phyloP scores from a whole-genome alignment of 2,888 invertebrate genomes.

The Antitype chi region DNA sequence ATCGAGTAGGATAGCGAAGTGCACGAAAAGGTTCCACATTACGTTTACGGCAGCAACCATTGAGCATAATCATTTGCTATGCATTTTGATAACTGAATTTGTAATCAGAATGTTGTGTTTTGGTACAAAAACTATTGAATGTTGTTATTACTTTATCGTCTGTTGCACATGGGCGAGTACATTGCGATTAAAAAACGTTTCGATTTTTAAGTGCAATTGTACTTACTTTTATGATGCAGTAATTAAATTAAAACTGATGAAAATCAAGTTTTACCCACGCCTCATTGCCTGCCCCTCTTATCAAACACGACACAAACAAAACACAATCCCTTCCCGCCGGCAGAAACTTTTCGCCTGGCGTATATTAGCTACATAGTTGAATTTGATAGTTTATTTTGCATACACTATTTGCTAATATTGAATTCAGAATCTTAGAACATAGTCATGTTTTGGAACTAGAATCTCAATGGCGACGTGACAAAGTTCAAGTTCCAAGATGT shows the following conservation, averaged over 20 bases:
- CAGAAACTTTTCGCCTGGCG: no score
- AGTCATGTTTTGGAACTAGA: no score
- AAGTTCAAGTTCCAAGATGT: no score
- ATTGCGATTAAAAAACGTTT: slow-evolving; percentile 3
- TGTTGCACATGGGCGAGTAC: slow-evolving; percentile 1
- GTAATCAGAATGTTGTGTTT: slow-evolving; percentile 44
- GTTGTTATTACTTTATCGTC: slow-evolving; percentile 13
- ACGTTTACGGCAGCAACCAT: slow-evolving; percentile 18
- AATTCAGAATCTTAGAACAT: no score
- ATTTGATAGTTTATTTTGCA: no score
- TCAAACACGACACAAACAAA: no score
- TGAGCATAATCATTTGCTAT: slow-evolving; percentile 12
- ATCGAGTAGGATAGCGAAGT: slow-evolving; percentile 17
- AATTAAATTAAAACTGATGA: background rate
- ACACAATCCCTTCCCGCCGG: no score
- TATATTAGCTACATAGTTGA: no score
- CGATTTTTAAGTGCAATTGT: background rate
- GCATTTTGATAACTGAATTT: background rate
- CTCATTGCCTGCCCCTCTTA: no score
- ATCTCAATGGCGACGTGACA: no score
- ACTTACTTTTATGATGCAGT: background rate
- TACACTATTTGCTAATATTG: no score
- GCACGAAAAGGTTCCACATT: slow-evolving; percentile 42
- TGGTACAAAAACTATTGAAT: slow-evolving; percentile 26
- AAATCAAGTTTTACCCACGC: no score